Evolutionary conservation across 1,140 invertebrate species (phyloP).

Genomic region (Pseudomyrmex gracilis): DNA sequence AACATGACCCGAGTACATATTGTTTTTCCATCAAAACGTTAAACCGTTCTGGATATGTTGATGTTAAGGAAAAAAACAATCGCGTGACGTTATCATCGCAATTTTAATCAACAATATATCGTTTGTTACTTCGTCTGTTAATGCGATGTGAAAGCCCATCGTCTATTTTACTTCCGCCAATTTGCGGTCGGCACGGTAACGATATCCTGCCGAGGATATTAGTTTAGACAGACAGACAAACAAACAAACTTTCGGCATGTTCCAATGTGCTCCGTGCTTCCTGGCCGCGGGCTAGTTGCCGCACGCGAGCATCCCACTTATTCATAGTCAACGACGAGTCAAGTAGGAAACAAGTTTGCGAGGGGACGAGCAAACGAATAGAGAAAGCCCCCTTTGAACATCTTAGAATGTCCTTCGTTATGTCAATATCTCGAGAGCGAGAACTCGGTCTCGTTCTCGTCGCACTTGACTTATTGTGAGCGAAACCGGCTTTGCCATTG

Average conservation of each 20-base stretch:
- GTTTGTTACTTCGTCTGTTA: background rate
- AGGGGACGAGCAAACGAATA: slow-evolving; percentile 10
- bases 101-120: no score
- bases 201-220: slow-evolving; percentile 1
- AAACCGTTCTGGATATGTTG: no score
- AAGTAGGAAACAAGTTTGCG: slow-evolving; percentile 37
- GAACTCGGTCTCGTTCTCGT: background rate
- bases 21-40: no score
- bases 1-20: no score
- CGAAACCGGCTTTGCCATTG: no score
- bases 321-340: slow-evolving; percentile 36
- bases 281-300: background rate
- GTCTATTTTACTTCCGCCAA: background rate
- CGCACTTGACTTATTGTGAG: background rate
- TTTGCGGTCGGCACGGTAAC: background rate
- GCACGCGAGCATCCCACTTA: slow-evolving; percentile 17
- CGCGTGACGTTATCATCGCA: no score
- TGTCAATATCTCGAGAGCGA: slow-evolving; percentile 20
- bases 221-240: background rate
- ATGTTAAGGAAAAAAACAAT: no score
- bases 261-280: background rate
- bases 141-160: background rate
- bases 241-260: background rate
- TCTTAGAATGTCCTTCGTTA: slow-evolving; percentile 21
- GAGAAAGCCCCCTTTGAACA: background rate